A percentile compares a stretch with the other conserved stretches of the same genome.
These are phyloP conservation scores for Lagorchestes hirsutus DNA, from an alignment of 2,797 vertebrate species.

Conservation along the genomic window DNA sequence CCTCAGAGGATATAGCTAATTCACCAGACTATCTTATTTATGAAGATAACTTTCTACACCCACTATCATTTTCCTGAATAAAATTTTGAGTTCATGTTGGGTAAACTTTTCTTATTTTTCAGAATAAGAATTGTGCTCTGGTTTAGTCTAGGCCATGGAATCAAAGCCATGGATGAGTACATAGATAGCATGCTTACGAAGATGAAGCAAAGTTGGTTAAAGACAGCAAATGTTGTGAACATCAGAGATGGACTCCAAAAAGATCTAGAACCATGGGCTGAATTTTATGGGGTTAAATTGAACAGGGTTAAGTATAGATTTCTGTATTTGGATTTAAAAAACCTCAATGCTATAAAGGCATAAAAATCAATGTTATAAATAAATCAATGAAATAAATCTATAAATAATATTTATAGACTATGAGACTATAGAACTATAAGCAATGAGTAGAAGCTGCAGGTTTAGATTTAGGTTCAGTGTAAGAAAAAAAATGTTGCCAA, in stretches of 20 bases:
- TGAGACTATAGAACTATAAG: not conserved
- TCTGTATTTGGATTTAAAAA: not conserved
- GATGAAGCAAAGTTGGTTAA: not conserved
- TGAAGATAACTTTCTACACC: conserved; percentile 20
- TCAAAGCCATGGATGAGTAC: not conserved
- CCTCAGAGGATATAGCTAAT: conserved; percentile 15
- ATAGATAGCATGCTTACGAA: not conserved
- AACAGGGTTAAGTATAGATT: not conserved
- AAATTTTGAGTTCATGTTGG: not conserved
- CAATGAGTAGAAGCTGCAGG: not conserved
- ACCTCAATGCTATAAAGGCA: no score
- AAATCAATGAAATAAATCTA: no score
- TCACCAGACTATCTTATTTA: conserved; percentile 1
- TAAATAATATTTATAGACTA: no score
- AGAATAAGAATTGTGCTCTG: not conserved
- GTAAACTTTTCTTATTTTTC: not conserved
- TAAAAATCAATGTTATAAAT: no score
- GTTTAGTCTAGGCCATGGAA: not conserved
- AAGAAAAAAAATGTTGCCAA: not conserved
- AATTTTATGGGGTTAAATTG: not conserved
- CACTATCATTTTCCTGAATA: not conserved
- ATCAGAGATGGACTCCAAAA: not conserved
- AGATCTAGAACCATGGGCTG: not conserved
- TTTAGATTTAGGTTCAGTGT: no score
- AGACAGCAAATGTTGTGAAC: not conserved